These are phyloP conservation scores for Isoperla grammatica DNA, from an alignment of 2,888 invertebrate genomes.

Conservation along the genomic window DNA sequence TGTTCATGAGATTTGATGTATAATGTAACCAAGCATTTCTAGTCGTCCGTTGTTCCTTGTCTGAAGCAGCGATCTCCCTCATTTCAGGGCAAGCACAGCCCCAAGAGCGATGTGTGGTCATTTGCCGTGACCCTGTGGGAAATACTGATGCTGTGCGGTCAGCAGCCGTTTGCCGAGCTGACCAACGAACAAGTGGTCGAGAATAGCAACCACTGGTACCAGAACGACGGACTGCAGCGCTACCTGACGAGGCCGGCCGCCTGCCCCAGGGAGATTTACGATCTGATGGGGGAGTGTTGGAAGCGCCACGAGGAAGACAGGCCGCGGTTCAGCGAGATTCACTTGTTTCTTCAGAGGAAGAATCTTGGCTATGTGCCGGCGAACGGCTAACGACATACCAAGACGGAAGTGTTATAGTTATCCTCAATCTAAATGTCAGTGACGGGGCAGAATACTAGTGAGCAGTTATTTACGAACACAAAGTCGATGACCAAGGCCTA, in stretches of 20 bases:
- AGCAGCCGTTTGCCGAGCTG: conserved; percentile 75
- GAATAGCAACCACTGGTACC: conserved; percentile 64
- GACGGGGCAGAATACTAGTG: too few relatives aligned
- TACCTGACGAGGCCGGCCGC: conserved; percentile 58
- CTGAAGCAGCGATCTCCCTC: conserved; percentile 29
- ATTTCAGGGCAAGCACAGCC: conserved; percentile 75
- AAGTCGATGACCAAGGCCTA: too few relatives aligned
- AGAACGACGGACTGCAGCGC: conserved; percentile 51
- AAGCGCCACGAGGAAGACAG: conserved; percentile 71
- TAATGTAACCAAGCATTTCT: too few relatives aligned
- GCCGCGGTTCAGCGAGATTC: conserved; percentile 82
- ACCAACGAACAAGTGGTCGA: conserved; percentile 78
- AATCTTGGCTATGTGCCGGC: conserved; percentile 59
- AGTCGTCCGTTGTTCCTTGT: too few relatives aligned
- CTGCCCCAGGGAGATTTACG: conserved; percentile 84
- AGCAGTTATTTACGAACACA: too few relatives aligned
- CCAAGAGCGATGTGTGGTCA: conserved; percentile 87
- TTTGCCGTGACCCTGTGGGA: conserved; percentile 90
- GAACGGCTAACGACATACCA: conserved; percentile 26
- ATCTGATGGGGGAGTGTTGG: conserved; percentile 91
- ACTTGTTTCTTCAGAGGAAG: conserved; percentile 71
- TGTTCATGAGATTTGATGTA: too few relatives aligned
- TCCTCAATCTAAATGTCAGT: too few relatives aligned
- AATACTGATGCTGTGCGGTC: conserved; percentile 70
- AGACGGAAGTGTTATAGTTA: too few relatives aligned